Percentiles rank a stretch among this genome's conserved stretches.
Evolutionary conservation across 2,888 invertebrate genomes (phyloP).

Genomic region (Hartigia nigra): DNA sequence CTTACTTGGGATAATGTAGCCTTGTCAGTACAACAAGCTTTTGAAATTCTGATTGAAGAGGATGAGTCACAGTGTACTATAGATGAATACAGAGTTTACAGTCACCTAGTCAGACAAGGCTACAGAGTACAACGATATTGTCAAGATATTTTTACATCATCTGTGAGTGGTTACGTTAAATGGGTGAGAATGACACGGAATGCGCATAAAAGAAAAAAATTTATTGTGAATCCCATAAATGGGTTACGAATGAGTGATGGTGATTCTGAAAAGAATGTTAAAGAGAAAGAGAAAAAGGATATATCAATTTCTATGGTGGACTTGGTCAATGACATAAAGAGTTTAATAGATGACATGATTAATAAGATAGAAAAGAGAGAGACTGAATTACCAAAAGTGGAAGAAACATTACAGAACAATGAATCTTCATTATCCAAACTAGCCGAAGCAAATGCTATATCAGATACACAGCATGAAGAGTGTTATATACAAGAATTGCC

Average conservation of each 20-base stretch:
- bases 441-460: background rate
- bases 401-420: background rate
- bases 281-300: background rate
- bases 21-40: slow-evolving; percentile 76
- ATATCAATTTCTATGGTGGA: background rate
- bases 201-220: slow-evolving; percentile 44
- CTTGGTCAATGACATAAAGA: background rate
- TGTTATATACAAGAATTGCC: slow-evolving; percentile 11
- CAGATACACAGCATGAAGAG: background rate
- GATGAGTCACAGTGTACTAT: slow-evolving; percentile 59
- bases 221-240: slow-evolving; percentile 55
- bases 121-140: slow-evolving; percentile 70
- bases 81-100: slow-evolving; percentile 71
- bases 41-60: slow-evolving; percentile 67
- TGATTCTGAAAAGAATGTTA: background rate
- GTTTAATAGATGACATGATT: background rate
- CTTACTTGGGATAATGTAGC: slow-evolving; percentile 70
- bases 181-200: slow-evolving; percentile 30
- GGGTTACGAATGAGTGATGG: slow-evolving; percentile 48
- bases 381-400: background rate
- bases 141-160: slow-evolving; percentile 37
- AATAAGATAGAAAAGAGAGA: background rate
- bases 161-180: slow-evolving; percentile 32
- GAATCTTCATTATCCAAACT: background rate
- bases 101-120: slow-evolving; percentile 70